Percentiles rank a stretch among this genome's conserved stretches.
phyloP scores from a whole-genome alignment of 2,797 vertebrate species.

The Gallirallus australis region DNA sequence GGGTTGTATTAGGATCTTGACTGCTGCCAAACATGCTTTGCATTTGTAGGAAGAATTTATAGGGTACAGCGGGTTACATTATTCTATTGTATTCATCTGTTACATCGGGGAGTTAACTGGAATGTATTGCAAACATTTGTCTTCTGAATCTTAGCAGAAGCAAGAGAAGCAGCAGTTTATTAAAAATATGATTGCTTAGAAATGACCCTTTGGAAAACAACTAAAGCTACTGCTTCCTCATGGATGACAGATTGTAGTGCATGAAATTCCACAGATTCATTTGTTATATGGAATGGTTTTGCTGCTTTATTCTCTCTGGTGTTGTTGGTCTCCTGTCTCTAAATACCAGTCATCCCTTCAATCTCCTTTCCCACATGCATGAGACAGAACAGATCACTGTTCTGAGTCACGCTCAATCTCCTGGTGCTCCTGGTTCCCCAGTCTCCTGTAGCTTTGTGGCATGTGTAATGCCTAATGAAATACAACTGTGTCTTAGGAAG shows the following conservation, averaged over 20 bases:
- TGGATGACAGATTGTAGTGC: not conserved
- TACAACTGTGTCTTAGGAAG: not conserved
- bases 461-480: not conserved
- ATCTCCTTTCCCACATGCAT: not conserved
- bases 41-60: constrained; percentile 13
- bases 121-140: not conserved
- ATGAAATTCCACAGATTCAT: not conserved
- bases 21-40: not conserved
- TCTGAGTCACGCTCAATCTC: not conserved
- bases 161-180: not conserved
- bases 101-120: not conserved
- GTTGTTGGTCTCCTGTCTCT: not conserved
- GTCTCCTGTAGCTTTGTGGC: not conserved
- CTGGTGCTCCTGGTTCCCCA: not conserved
- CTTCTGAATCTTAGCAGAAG: not conserved
- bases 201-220: not conserved
- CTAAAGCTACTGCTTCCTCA: not conserved
- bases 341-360: not conserved
- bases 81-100: not conserved
- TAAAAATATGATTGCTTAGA: not conserved
- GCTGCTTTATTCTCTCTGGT: not conserved
- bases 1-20: not conserved
- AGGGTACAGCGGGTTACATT: not conserved
- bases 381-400: not conserved
- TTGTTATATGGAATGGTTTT: not conserved